Evolutionary conservation across 2,888 invertebrate species (phyloP).

Genomic region (Acanthosoma haemorrhoidale): DNA sequence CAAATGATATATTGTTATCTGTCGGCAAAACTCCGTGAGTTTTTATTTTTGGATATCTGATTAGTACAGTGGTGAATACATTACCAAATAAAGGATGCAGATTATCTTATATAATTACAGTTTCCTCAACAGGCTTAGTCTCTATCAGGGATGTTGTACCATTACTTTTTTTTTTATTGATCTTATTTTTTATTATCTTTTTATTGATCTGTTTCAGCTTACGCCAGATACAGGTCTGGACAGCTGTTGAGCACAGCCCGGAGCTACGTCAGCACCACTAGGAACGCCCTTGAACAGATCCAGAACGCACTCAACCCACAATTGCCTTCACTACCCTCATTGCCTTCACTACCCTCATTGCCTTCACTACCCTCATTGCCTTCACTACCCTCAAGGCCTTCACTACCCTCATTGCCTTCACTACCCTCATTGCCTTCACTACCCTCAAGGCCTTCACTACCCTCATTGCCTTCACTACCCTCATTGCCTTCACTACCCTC

Average conservation of each 20-base stretch:
- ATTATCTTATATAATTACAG: too few relatives aligned
- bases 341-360: neutral
- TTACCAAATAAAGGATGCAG: too few relatives aligned
- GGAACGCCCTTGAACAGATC: neutral
- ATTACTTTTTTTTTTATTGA: too few relatives aligned
- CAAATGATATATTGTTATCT: too few relatives aligned
- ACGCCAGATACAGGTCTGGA: slow-evolving; percentile 11
- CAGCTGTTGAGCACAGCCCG: neutral
- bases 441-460: neutral
- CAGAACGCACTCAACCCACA: neutral
- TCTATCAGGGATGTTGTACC: too few relatives aligned
- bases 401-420: neutral
- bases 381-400: neutral
- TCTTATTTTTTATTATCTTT: neutral
- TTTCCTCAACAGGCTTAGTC: too few relatives aligned
- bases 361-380: neutral
- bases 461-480: neutral
- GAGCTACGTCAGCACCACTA: neutral
- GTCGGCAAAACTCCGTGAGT: too few relatives aligned
- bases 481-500: neutral
- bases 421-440: neutral
- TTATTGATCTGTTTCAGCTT: neutral
- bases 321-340: neutral
- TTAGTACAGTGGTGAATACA: too few relatives aligned
- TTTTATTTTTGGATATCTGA: too few relatives aligned